These are phyloP conservation scores for Thymallus thymallus DNA, from an alignment of 2,113 vertebrate species.

Conservation along the genomic window DNA sequence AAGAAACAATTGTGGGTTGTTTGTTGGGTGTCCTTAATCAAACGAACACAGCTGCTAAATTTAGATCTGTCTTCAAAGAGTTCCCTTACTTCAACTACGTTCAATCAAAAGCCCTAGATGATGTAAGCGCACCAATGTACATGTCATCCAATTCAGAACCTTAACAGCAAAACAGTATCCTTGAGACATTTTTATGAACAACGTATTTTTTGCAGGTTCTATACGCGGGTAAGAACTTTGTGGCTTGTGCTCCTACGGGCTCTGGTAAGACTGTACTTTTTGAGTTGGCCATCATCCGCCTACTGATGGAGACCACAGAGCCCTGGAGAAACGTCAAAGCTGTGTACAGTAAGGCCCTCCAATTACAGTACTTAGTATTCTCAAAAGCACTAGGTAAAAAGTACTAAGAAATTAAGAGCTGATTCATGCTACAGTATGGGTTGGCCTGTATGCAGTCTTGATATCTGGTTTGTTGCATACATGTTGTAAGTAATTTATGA, in stretches of 20 bases:
- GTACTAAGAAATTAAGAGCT: too few species aligned
- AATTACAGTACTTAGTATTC: background rate
- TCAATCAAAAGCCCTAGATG: conserved; percentile 93
- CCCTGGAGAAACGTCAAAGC: conserved; percentile 92
- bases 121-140: conserved; percentile 80
- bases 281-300: conserved; percentile 90
- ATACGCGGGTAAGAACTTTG: conserved; percentile 91
- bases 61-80: conserved; percentile 90
- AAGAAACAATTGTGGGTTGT: background rate
- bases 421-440: too few species aligned
- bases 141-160: background rate
- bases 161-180: background rate
- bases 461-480: too few species aligned
- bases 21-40: conserved; percentile 69
- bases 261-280: conserved; percentile 97
- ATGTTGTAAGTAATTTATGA: too few species aligned
- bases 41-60: conserved; percentile 79
- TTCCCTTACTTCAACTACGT: conserved; percentile 98
- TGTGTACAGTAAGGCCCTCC: conserved; percentile 85
- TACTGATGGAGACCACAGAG: conserved; percentile 87
- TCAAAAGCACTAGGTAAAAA: too few species aligned
- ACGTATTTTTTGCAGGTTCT: conserved; percentile 81
- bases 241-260: conserved; percentile 93
- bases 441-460: too few species aligned
- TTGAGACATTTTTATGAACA: background rate